phyloP scores from a whole-genome alignment of 2,113 vertebrate species.

The Podarcis muralis region DNA sequence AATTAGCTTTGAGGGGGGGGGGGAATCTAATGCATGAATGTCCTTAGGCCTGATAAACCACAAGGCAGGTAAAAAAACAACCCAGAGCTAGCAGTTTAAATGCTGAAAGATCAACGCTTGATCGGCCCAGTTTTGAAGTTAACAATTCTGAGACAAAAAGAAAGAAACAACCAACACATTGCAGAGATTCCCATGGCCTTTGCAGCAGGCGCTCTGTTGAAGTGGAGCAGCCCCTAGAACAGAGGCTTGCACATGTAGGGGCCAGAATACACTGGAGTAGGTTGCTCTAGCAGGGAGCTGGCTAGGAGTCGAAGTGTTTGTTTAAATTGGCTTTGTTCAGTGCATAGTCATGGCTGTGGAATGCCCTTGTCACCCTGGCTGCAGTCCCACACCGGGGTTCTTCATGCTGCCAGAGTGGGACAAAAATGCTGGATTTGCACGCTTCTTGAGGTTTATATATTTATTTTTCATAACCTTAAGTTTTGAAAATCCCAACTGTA shows the following conservation, averaged over 20 bases:
- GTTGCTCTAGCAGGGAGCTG: background rate
- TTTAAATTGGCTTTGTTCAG: slow-evolving; percentile 24
- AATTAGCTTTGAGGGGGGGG: background rate
- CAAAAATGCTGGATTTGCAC: background rate
- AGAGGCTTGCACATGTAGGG: background rate
- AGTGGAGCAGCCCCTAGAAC: background rate
- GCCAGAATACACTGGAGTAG: background rate
- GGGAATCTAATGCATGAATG: background rate
- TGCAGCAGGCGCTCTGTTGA: background rate
- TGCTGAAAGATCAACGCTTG: background rate
- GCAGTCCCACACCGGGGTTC: background rate
- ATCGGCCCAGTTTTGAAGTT: background rate
- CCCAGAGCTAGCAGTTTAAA: background rate
- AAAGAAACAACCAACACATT: background rate
- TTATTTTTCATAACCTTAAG: background rate
- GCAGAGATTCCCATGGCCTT: background rate
- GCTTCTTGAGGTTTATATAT: background rate
- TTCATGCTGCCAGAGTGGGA: background rate
- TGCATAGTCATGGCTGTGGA: slow-evolving; percentile 11
- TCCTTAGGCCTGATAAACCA: background rate
- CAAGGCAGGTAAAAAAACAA: background rate
- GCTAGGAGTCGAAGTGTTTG: background rate
- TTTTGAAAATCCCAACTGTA: background rate
- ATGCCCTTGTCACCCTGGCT: slow-evolving; percentile 8
- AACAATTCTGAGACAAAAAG: background rate